Conservation (phyloP, 2,113 vertebrate species). For the Otolemur garnettii region DNA sequence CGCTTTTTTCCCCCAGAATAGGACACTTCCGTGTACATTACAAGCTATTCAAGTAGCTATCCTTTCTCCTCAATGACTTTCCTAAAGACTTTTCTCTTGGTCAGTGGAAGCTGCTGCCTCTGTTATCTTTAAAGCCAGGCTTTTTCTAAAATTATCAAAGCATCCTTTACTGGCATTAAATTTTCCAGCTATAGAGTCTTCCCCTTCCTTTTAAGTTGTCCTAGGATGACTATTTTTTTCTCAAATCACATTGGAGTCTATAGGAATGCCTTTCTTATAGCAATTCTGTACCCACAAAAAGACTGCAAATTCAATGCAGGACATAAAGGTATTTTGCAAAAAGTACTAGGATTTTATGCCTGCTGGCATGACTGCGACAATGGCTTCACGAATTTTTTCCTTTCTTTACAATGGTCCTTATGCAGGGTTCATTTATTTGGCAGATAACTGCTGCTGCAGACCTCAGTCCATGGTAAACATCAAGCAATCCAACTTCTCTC, state of each 20-base stretch:
- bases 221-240: background rate
- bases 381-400: background rate
- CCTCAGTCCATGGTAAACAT: background rate
- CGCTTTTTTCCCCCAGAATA: background rate
- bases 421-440: background rate
- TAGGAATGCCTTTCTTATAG: background rate
- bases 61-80: background rate
- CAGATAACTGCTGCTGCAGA: background rate
- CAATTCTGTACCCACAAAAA: background rate
- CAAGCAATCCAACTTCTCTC: background rate
- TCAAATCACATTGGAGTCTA: background rate
- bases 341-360: background rate
- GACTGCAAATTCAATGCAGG: background rate
- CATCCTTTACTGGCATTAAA: background rate
- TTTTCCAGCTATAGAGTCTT: background rate
- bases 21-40: background rate
- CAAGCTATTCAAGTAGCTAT: background rate
- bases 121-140: background rate
- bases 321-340: background rate
- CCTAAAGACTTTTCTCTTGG: background rate
- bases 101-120: background rate
- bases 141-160: background rate
- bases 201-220: background rate
- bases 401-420: background rate
- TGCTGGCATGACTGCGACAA: background rate